Evolutionary conservation across 2,113 vertebrate genomes (phyloP).

Genomic region (Oriolus oriolus): DNA sequence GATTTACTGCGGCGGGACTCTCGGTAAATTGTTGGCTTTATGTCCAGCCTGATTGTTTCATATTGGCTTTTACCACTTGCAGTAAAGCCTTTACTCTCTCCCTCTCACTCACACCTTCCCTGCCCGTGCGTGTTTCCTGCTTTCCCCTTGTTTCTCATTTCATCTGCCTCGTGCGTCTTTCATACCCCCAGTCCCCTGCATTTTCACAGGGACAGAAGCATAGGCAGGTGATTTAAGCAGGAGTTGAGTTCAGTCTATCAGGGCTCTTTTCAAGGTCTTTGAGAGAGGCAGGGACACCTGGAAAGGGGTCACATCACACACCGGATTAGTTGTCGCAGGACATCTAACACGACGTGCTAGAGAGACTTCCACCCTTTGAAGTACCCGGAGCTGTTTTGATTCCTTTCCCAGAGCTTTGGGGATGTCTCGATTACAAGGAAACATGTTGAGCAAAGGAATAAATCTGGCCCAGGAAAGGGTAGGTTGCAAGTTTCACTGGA

Average conservation of each 20-base stretch:
- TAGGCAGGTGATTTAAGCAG: neutral
- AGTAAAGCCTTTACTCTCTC: slow-evolving; percentile 10
- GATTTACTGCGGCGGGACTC: neutral
- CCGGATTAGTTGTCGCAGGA: neutral
- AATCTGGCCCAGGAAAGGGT: neutral
- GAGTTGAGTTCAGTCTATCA: slow-evolving; percentile 39
- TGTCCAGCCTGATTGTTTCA: neutral
- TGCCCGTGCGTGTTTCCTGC: neutral
- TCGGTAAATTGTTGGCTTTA: neutral
- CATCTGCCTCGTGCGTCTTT: neutral
- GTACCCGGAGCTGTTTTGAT: slow-evolving; percentile 22
- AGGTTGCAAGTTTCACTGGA: neutral
- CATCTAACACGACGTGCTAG: neutral
- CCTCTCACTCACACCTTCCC: neutral
- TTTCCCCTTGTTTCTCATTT: slow-evolving; percentile 10
- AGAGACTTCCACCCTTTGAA: slow-evolving; percentile 27
- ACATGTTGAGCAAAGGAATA: neutral
- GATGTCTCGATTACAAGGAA: neutral
- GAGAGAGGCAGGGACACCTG: slow-evolving; percentile 27
- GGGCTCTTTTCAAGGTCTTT: slow-evolving; percentile 44
- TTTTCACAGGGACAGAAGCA: slow-evolving; percentile 15
- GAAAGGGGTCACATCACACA: slow-evolving; percentile 14
- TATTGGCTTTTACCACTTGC: neutral
- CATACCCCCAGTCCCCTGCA: neutral
- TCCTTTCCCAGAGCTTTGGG: slow-evolving; percentile 21